These are phyloP conservation scores for Paracyclopina nana DNA, from an alignment of 1,140 invertebrate species.

Conservation along the genomic window DNA sequence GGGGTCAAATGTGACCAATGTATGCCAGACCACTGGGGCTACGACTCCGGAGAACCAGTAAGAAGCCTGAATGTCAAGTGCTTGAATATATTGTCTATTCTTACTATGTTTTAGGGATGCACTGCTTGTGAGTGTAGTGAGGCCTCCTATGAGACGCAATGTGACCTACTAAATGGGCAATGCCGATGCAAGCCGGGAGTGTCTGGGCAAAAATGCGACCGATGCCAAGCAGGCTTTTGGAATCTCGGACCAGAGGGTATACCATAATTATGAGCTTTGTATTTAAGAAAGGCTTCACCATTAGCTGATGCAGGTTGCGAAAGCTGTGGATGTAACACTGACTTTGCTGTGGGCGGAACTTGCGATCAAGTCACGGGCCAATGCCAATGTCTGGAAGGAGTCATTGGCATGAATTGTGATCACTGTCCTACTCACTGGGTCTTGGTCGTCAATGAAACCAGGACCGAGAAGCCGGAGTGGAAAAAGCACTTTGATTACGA, in stretches of 20 bases:
- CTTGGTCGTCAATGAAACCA: conserved; percentile 11
- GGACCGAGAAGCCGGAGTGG: conserved; percentile 10
- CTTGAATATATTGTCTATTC: not conserved
- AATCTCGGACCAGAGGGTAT: conserved; percentile 56
- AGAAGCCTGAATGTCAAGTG: not conserved
- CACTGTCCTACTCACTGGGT: conserved; percentile 70
- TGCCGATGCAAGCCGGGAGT: conserved; percentile 74
- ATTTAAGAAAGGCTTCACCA: not conserved
- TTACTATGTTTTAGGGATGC: conserved; percentile 39
- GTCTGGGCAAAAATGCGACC: conserved; percentile 60
- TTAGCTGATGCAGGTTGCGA: conserved; percentile 4
- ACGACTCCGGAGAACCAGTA: conserved; percentile 38
- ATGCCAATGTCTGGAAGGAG: conserved; percentile 82
- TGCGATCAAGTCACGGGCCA: conserved; percentile 72
- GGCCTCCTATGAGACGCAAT: conserved; percentile 56
- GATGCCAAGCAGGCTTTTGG: conserved; percentile 80
- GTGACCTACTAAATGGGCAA: conserved; percentile 58
- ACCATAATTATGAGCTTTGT: not conserved
- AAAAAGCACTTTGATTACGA: conserved; percentile 11
- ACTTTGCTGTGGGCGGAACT: conserved; percentile 66
- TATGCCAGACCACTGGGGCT: conserved; percentile 31
- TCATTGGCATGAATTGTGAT: conserved; percentile 85
- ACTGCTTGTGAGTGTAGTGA: conserved; percentile 53
- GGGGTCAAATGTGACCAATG: conserved; percentile 58
- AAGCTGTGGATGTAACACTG: conserved; percentile 55